Evolutionary conservation across 2,888 invertebrate species (phyloP).

Genomic region (Phytoseiulus persimilis): DNA sequence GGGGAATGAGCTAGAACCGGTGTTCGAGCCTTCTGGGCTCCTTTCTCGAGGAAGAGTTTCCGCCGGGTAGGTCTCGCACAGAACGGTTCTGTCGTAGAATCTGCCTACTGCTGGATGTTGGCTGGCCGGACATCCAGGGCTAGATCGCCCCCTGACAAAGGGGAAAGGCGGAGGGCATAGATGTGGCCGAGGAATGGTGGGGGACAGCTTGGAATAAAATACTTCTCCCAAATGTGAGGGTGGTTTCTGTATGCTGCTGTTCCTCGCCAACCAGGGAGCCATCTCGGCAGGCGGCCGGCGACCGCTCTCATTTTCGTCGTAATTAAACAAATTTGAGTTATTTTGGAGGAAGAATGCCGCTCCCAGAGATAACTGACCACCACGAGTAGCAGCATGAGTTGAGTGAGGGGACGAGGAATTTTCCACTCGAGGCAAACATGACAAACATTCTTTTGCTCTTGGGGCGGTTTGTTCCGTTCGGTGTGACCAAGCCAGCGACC

Average conservation of each 20-base stretch:
- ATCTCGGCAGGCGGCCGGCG: background rate
- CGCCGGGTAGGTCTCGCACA: background rate
- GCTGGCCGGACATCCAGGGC: background rate
- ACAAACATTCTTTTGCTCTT: background rate
- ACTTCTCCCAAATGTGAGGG: background rate
- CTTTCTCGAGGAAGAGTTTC: no score
- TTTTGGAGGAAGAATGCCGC: background rate
- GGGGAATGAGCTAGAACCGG: background rate
- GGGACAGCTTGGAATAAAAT: background rate
- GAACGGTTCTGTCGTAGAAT: background rate
- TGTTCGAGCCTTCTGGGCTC: background rate
- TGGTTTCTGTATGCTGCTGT: background rate
- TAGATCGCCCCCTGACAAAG: background rate
- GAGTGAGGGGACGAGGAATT: background rate
- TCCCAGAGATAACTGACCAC: background rate
- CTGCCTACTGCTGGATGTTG: background rate
- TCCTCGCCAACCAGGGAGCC: background rate
- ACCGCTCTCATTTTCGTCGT: background rate
- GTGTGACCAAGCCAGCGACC: background rate
- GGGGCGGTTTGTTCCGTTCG: background rate
- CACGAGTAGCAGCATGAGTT: background rate
- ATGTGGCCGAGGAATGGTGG: background rate
- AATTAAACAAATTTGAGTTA: conserved; percentile 5
- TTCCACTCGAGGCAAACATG: background rate
- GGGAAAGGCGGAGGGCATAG: background rate